Evolutionary conservation across 1,140 invertebrate species (phyloP).

Genomic region (Aphis gossypii): DNA sequence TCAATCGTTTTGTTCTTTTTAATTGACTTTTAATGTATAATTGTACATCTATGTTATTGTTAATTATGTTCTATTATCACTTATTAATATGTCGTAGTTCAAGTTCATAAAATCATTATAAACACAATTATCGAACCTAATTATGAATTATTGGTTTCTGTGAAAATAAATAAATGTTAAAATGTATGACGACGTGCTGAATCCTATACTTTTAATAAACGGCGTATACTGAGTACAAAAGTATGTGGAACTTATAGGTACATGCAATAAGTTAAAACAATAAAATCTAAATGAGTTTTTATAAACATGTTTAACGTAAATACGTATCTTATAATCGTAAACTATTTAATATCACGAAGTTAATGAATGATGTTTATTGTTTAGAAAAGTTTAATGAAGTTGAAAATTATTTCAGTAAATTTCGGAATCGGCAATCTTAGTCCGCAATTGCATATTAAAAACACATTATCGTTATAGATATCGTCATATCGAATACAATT

Average conservation of each 20-base stretch:
- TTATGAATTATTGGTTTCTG: not conserved
- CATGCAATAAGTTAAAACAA: not conserved
- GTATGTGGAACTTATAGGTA: not conserved
- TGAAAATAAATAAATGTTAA: not conserved
- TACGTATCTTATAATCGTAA: not conserved
- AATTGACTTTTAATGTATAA: not conserved
- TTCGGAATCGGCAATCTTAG: no score
- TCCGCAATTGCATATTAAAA: no score
- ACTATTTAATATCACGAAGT: not conserved
- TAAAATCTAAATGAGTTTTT: not conserved
- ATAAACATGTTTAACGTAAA: not conserved
- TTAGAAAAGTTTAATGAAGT: no score
- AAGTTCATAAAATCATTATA: not conserved
- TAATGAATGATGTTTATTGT: no score
- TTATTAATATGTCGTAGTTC: not conserved
- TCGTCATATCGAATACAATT: no score
- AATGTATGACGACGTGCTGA: not conserved
- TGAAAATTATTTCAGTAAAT: no score
- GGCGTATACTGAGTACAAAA: no score
- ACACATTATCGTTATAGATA: no score
- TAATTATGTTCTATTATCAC: not conserved
- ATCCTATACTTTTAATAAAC: not conserved
- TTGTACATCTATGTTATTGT: not conserved
- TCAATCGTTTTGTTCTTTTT: not conserved
- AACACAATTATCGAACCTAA: not conserved